Evolutionary conservation across 2,113 vertebrate genomes (phyloP).

Genomic region (Okapia johnstoni): DNA sequence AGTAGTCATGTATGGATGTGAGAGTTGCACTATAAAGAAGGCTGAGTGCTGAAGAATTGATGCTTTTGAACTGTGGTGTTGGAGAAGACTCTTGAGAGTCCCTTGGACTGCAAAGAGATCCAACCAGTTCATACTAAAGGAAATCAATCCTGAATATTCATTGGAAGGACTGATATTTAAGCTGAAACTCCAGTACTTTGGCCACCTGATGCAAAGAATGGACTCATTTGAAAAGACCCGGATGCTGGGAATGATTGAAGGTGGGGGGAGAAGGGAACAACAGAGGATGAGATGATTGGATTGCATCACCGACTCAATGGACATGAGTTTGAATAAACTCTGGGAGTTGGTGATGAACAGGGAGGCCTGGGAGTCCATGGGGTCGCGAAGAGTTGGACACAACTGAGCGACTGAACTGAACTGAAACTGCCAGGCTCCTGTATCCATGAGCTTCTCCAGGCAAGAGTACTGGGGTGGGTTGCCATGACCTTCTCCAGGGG

Average conservation of each 20-base stretch:
- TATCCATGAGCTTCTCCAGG: background rate
- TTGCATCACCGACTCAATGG: background rate
- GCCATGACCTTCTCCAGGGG: background rate
- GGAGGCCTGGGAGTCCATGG: background rate
- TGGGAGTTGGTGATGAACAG: background rate
- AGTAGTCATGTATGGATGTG: too few species aligned
- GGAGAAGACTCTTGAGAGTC: too few species aligned
- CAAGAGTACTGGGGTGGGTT: background rate
- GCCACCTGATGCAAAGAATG: too few species aligned
- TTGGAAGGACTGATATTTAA: too few species aligned
- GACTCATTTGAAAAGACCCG: background rate
- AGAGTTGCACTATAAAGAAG: too few species aligned
- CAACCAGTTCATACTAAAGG: too few species aligned
- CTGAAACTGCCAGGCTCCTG: background rate
- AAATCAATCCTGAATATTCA: too few species aligned
- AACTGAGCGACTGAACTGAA: background rate
- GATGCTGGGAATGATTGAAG: background rate
- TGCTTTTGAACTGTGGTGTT: too few species aligned
- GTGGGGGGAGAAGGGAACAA: background rate
- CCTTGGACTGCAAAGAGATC: too few species aligned
- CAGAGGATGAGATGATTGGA: background rate
- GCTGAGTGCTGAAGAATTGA: too few species aligned
- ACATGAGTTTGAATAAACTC: background rate
- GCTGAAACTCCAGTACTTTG: too few species aligned
- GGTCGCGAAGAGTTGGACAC: fast-evolving